A percentile compares a stretch with the other conserved stretches of the same genome.
These are phyloP conservation scores for Atrina japonica DNA, from an alignment of 2,888 invertebrate species.

Conservation along the genomic window DNA sequence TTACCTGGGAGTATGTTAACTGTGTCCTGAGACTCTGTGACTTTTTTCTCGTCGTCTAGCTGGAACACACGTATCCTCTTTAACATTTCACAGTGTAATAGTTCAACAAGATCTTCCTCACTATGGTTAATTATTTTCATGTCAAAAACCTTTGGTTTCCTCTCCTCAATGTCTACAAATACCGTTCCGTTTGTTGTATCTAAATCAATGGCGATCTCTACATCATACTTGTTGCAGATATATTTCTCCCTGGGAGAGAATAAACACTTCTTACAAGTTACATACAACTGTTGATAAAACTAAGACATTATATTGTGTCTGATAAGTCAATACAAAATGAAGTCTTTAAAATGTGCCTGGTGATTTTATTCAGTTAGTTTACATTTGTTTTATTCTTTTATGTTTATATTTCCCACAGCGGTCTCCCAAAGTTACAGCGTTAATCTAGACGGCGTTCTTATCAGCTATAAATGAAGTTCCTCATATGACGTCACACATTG, in stretches of 20 bases:
- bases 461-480: no score
- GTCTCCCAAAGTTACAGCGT: no score
- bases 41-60: conserved; percentile 55
- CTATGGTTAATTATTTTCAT: conserved; percentile 54
- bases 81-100: conserved; percentile 65
- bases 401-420: no score
- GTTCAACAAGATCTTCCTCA: conserved; percentile 36
- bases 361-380: no score
- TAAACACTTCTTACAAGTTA: not conserved
- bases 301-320: no score
- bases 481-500: no score
- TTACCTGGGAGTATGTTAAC: conserved; percentile 55
- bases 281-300: conserved; percentile 3
- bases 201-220: conserved; percentile 45
- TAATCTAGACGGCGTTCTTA: no score
- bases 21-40: conserved; percentile 51
- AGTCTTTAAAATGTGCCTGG: no score
- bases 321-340: no score
- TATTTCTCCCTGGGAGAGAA: conserved; percentile 48
- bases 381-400: no score
- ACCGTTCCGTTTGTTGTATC: conserved; percentile 46
- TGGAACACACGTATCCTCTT: conserved; percentile 63
- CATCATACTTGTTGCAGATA: conserved; percentile 49
- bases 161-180: conserved; percentile 47
- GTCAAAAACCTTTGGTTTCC: conserved; percentile 24